Base-by-base conservation (phyloP, 2,888 invertebrate species). In the Archips crataeganus region DNA sequence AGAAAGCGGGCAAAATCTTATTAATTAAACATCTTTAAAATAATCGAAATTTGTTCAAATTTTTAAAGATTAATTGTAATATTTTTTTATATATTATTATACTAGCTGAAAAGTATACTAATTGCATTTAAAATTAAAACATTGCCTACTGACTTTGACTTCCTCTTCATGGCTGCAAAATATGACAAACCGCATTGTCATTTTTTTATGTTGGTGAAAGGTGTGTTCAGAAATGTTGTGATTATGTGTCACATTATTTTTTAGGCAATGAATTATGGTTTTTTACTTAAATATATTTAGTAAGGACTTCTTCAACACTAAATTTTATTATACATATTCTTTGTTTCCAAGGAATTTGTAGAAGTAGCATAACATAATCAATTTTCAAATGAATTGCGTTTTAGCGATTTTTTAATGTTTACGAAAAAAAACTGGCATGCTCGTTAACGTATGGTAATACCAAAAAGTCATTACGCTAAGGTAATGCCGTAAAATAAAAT, bases 1-100 rank as follows among this genome's bases (percentile, higher is more conserved):
- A 84, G 82, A 87, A 86, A 86, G 84, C 72, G 73, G 82, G 85
- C 85, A 85, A 83, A 79, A 80, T 81, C 84, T 82, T 81, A 84
- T 84, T 84, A 80, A 79, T 81, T 79, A 75, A 75, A 78, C 74
- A 77, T 65, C 47, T 67, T 68, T 47, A 69, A 66, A 72, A 67
- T 70, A 67, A 51, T 3, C 8, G 0, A 45, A 15, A 8, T 4
- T 3, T 13, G 2, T 23, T 63, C 11, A 11, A 61, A 42, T 11
- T 57, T 23, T 36, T 66, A 66, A 6, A 47, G 23, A 65, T 69
- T 51, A 70, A 74, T 57, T 23, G 0, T 1, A 36, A 8, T 8
- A 61, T 23, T 60, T 61, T 65, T 61, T 51, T 11, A 4, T 3
- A 5, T 15, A 42, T 42, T 11, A 10, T 36, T 65, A 36, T 11